Percentiles rank a stretch among this genome's conserved stretches.
Conservation (phyloP, 1,140 invertebrate genomes). For the Saccostrea cuccullata region DNA sequence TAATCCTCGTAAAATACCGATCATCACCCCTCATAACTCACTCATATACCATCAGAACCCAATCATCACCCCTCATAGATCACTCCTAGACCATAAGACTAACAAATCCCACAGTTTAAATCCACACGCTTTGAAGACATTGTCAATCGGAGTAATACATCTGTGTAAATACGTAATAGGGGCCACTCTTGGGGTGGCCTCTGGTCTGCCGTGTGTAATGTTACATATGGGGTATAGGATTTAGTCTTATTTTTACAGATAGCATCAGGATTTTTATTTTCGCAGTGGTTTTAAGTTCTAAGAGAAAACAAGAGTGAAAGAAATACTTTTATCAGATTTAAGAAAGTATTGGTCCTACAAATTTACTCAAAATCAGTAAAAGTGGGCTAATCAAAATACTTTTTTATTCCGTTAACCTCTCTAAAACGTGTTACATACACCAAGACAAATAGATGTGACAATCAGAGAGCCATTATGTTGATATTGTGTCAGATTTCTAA, state of each 20-base stretch:
- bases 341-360: background rate
- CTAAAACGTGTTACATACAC: background rate
- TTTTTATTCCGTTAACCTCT: background rate
- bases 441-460: background rate
- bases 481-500: background rate
- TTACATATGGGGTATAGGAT: background rate
- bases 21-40: no score
- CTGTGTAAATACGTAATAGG: background rate
- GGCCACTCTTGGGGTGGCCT: background rate
- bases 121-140: conserved; percentile 1
- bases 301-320: conserved; percentile 1
- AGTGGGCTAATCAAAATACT: background rate
- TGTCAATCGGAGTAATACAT: background rate
- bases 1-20: background rate
- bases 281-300: background rate
- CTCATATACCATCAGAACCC: background rate
- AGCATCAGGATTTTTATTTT: background rate
- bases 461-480: background rate
- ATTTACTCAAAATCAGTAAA: background rate
- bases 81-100: background rate
- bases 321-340: background rate
- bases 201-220: background rate
- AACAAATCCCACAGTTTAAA: conserved; percentile 7
- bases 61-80: background rate
- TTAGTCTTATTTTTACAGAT: background rate